phyloP scores from a whole-genome alignment of 2,113 vertebrate genomes.

The Damaliscus lunatus region DNA sequence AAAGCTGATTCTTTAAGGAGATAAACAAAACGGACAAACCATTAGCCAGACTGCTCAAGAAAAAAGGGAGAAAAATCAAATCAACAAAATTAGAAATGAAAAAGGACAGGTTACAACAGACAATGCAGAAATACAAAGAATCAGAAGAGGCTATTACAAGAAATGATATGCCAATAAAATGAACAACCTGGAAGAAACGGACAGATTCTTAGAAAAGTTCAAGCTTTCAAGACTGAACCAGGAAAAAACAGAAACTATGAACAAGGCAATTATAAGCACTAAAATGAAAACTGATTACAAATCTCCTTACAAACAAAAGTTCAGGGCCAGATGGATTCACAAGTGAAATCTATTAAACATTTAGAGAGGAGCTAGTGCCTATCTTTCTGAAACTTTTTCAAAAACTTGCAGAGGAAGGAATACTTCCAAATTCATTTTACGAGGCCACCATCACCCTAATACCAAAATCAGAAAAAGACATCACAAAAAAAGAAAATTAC shows the following conservation, averaged over 20 bases:
- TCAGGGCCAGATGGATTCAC: not conserved
- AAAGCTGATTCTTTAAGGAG: not conserved
- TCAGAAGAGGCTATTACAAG: not conserved
- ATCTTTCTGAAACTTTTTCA: not conserved
- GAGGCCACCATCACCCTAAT: not conserved
- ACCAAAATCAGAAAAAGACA: not conserved
- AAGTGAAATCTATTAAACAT: not conserved
- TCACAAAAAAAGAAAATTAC: not conserved
- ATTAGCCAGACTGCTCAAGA: not conserved
- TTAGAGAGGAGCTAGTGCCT: not conserved
- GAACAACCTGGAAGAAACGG: not conserved
- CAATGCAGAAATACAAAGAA: not conserved
- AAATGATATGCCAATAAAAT: not conserved
- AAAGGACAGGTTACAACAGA: not conserved
- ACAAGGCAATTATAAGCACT: not conserved
- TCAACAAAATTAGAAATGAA: not conserved
- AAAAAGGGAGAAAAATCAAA: not conserved
- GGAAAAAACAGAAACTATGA: not conserved
- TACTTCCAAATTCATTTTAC: not conserved
- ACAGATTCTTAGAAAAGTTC: not conserved
- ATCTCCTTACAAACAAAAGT: not conserved
- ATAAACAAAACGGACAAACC: not conserved
- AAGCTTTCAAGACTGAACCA: not conserved
- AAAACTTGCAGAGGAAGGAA: not conserved
- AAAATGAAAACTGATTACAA: not conserved